Conservation (phyloP, 2,113 vertebrate species). For the Ctenomys sociabilis region DNA sequence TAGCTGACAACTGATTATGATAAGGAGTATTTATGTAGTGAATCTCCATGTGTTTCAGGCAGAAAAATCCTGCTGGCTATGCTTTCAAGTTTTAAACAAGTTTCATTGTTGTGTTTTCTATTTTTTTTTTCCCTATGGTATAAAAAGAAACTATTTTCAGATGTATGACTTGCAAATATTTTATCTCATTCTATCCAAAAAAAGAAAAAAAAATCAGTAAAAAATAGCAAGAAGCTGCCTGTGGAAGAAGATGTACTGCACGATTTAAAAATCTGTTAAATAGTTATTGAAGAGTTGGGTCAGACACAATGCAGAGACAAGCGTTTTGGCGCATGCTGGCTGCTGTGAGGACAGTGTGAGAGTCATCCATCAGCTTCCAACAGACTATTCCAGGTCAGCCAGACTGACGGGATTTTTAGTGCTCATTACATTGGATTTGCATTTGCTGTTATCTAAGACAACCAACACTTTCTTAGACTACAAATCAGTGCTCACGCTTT, state of each 20-base stretch:
- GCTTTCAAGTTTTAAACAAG: no score
- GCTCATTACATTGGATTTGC: constrained; percentile 37
- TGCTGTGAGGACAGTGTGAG: background rate
- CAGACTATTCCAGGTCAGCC: constrained; percentile 55
- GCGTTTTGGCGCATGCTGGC: background rate
- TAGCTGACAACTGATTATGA: no score
- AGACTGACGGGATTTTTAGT: constrained; percentile 41
- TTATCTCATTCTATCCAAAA: no score
- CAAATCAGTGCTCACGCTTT: constrained; percentile 22
- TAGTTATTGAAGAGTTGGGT: background rate
- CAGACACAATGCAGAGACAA: background rate
- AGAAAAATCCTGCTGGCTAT: no score
- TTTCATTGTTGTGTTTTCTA: no score
- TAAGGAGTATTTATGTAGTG: no score
- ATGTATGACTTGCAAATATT: no score
- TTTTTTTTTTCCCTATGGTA: no score
- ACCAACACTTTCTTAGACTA: background rate
- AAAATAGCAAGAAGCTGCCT: constrained; percentile 11
- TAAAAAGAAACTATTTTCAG: no score
- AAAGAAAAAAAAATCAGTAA: background rate
- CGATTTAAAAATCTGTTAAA: constrained; percentile 10
- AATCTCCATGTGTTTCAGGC: no score
- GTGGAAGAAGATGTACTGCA: background rate
- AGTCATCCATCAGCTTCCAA: constrained; percentile 10
- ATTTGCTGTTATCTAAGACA: constrained; percentile 2